These are phyloP conservation scores for Epinotia nisella DNA, from an alignment of 2,888 invertebrate genomes.

Conservation along the genomic window DNA sequence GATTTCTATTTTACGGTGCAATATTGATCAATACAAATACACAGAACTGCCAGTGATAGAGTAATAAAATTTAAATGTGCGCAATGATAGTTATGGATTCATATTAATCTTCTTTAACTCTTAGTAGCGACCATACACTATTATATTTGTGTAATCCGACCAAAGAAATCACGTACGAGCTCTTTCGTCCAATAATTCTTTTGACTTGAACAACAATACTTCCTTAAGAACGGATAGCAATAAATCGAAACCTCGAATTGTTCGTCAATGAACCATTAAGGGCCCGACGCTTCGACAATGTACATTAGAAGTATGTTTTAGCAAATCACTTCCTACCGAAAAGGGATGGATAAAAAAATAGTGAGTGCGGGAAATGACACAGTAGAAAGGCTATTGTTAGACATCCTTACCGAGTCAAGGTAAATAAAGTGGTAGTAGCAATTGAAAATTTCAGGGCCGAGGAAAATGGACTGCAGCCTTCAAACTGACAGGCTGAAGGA, in stretches of 20 bases:
- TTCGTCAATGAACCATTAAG: constrained; percentile 80
- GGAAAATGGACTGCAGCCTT: constrained; percentile 58
- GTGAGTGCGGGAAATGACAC: constrained; percentile 81
- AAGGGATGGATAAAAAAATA: constrained; percentile 73
- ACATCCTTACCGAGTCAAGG: constrained; percentile 63
- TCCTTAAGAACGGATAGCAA: constrained; percentile 74
- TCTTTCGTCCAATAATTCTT: constrained; percentile 72
- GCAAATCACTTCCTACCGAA: constrained; percentile 82
- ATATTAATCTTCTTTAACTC: constrained; percentile 12
- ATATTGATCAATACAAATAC: background rate
- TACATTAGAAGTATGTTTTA: constrained; percentile 82
- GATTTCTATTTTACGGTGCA: constrained; percentile 6
- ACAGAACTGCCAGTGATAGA: background rate
- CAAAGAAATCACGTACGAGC: constrained; percentile 60
- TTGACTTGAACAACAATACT: constrained; percentile 73
- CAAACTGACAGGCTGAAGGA: constrained; percentile 64
- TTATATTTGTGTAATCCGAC: constrained; percentile 58
- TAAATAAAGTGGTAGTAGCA: constrained; percentile 74
- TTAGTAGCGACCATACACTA: constrained; percentile 39
- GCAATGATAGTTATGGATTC: background rate
- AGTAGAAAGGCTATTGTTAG: constrained; percentile 71
- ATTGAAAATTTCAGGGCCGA: constrained; percentile 71
- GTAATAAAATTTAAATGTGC: background rate
- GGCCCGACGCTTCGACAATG: constrained; percentile 76
- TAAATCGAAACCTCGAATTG: constrained; percentile 77